phyloP scores from a whole-genome alignment of 2,797 vertebrate genomes.

The Argya squamiceps region DNA sequence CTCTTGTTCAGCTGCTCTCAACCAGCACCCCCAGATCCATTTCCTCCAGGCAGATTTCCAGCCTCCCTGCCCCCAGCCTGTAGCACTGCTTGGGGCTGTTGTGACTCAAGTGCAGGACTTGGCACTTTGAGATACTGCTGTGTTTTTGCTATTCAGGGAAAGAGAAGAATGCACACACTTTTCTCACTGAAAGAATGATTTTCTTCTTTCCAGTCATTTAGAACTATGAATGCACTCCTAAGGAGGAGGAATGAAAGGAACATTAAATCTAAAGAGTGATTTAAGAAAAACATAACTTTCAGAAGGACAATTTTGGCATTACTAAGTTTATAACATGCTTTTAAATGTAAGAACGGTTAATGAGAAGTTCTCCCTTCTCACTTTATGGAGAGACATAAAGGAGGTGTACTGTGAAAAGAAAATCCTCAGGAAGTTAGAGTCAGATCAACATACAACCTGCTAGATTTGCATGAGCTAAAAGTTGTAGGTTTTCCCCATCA shows the following conservation, averaged over 20 bases:
- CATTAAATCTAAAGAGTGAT: background rate
- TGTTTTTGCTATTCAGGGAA: background rate
- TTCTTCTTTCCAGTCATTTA: background rate
- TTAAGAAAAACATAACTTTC: background rate
- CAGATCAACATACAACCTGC: background rate
- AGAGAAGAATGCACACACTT: background rate
- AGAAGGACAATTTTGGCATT: background rate
- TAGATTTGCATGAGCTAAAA: background rate
- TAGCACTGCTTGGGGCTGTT: background rate
- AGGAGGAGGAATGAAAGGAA: background rate
- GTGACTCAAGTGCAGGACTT: background rate
- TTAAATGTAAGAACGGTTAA: background rate
- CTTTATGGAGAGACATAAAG: background rate
- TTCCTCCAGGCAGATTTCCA: background rate
- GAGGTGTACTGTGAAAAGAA: background rate
- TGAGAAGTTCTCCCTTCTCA: background rate
- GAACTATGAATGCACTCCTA: background rate
- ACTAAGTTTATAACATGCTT: background rate
- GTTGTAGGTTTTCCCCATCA: background rate
- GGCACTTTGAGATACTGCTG: background rate
- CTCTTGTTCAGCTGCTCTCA: background rate
- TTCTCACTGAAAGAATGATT: background rate
- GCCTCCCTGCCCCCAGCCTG: background rate
- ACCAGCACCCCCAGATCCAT: background rate
- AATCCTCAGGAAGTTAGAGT: background rate